phyloP scores from a whole-genome alignment of 2,797 vertebrate genomes.

The Microcaecilia unicolor region DNA sequence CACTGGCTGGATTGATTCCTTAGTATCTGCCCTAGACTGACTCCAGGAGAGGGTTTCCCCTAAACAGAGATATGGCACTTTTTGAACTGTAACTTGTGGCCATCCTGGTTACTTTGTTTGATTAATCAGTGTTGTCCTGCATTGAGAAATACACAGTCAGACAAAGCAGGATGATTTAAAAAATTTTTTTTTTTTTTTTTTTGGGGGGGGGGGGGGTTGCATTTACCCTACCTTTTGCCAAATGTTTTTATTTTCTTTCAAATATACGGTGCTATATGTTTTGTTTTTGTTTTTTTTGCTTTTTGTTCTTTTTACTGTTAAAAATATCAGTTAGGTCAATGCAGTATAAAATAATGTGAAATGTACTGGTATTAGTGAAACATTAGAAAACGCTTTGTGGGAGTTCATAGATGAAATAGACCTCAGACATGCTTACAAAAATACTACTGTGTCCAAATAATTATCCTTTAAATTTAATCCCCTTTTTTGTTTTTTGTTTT shows the following conservation, averaged over 20 bases:
- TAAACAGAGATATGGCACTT: no score
- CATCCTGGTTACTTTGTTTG: no score
- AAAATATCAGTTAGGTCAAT: constrained; percentile 48
- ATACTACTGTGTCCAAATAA: constrained; percentile 25
- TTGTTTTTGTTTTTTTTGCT: constrained; percentile 48
- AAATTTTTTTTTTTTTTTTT: no score
- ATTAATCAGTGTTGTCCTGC: no score
- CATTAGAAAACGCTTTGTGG: background rate
- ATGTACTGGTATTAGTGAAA: constrained; percentile 30
- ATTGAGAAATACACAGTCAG: no score
- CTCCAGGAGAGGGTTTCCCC: no score
- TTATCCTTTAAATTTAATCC: no score
- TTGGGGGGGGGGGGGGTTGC: constrained; percentile 9
- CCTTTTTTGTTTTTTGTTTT: no score
- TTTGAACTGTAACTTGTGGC: no score
- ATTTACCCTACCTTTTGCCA: constrained; percentile 12
- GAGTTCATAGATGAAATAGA: constrained; percentile 31
- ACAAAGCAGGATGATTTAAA: no score
- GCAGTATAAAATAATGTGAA: constrained; percentile 57
- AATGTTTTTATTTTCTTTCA: constrained; percentile 18
- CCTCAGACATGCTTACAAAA: constrained; percentile 48
- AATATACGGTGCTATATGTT: constrained; percentile 60
- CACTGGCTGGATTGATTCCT: no score
- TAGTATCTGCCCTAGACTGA: no score
- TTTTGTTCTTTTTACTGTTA: constrained; percentile 45